Conservation (phyloP, 2,113 vertebrate genomes). For the Halichoerus grypus region DNA sequence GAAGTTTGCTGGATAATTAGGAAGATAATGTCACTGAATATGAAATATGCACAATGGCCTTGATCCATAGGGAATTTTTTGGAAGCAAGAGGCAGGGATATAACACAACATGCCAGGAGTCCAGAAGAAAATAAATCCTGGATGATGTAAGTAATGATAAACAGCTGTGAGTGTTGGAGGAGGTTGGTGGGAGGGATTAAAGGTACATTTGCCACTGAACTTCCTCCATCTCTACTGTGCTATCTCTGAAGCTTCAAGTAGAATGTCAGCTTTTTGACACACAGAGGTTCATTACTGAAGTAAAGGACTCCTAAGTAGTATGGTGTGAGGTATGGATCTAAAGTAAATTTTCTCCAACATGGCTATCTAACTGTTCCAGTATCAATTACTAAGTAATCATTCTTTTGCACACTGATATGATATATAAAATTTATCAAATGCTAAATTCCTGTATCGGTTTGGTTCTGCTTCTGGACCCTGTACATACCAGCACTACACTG, state of each 20-base stretch:
- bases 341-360: background rate
- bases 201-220: background rate
- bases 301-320: background rate
- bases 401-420: background rate
- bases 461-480: background rate
- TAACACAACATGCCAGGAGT: background rate
- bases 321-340: background rate
- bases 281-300: background rate
- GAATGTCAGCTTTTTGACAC: background rate
- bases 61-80: background rate
- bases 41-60: background rate
- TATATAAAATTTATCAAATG: background rate
- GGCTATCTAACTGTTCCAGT: background rate
- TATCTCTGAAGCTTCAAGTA: background rate
- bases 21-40: background rate
- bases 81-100: background rate
- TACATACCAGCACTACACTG: no score
- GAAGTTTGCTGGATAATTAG: background rate
- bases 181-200: background rate
- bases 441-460: background rate
- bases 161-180: background rate
- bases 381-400: background rate
- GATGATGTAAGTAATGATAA: background rate
- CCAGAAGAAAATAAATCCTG: background rate
- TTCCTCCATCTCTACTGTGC: background rate